Conservation (phyloP, 2,797 vertebrate species). For the Rhinoraja longicauda region DNA sequence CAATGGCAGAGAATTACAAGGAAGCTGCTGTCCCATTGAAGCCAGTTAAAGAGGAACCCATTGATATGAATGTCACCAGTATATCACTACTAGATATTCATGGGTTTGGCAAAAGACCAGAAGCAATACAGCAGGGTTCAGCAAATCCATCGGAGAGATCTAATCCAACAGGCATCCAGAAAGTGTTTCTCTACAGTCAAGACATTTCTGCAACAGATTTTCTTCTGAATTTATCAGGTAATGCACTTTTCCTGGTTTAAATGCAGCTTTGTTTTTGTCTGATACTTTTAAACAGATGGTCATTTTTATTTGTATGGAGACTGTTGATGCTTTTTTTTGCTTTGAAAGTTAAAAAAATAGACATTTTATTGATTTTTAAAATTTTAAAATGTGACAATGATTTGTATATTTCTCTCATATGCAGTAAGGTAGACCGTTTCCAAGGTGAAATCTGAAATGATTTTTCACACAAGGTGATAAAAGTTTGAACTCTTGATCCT, state of each 20-base stretch:
- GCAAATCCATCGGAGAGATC: conserved; percentile 66
- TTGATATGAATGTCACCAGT: conserved; percentile 71
- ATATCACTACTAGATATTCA: conserved; percentile 25
- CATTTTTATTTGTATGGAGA: not conserved
- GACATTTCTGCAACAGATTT: conserved; percentile 96
- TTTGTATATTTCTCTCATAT: not conserved
- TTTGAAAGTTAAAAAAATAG: not conserved
- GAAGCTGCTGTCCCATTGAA: conserved; percentile 47
- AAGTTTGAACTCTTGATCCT: not conserved
- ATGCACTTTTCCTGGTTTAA: conserved; percentile 28
- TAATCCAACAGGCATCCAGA: conserved; percentile 62
- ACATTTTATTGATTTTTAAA: not conserved
- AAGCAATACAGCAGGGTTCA: conserved; percentile 6
- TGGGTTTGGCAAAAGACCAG: conserved; percentile 30
- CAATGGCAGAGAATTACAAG: not conserved
- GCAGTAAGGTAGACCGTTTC: not conserved
- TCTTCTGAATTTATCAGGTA: conserved; percentile 98
- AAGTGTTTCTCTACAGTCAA: conserved; percentile 87
- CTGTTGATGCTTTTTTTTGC: not conserved
- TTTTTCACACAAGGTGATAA: not conserved
- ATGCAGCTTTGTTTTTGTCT: not conserved
- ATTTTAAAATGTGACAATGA: not conserved
- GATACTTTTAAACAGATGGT: not conserved
- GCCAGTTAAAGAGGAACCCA: conserved; percentile 89
- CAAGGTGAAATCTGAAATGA: not conserved